phyloP scores from a whole-genome alignment of 2,888 invertebrate species.

The Athalia cordata region DNA sequence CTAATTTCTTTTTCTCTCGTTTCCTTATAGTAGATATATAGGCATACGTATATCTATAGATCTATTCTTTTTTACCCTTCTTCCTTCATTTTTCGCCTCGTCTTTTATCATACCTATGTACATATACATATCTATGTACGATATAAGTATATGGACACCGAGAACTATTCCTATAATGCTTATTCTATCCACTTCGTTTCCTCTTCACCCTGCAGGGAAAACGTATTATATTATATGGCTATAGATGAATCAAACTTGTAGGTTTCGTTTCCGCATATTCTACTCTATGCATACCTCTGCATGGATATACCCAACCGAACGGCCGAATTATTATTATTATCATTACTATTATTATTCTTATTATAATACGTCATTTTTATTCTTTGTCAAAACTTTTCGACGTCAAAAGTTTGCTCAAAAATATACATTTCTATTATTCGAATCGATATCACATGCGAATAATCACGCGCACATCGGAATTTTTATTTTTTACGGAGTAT shows the following conservation, averaged over 20 bases:
- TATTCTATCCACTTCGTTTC: conserved; percentile 24
- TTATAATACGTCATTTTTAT: no score
- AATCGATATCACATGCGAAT: no score
- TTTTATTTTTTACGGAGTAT: no score
- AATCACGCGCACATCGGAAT: no score
- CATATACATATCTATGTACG: not conserved
- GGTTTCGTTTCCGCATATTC: not conserved
- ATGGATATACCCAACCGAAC: not conserved
- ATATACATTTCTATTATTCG: no score
- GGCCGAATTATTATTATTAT: no score
- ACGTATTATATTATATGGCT: not conserved
- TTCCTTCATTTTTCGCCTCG: not conserved
- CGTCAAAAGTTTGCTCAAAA: no score
- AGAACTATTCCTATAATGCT: conserved; percentile 34
- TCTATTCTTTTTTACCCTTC: not conserved
- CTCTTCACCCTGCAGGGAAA: not conserved
- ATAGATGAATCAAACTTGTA: conserved; percentile 32
- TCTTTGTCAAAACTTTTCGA: no score
- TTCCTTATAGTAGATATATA: not conserved
- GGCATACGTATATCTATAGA: not conserved
- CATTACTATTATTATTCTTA: no score
- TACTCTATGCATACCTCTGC: not conserved
- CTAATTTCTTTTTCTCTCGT: not conserved
- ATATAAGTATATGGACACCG: not conserved
- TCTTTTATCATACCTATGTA: not conserved